A percentile compares a stretch with the other conserved stretches of the same genome.
These are phyloP conservation scores for Athene noctua DNA, from an alignment of 2,113 vertebrate species.

Conservation along the genomic window DNA sequence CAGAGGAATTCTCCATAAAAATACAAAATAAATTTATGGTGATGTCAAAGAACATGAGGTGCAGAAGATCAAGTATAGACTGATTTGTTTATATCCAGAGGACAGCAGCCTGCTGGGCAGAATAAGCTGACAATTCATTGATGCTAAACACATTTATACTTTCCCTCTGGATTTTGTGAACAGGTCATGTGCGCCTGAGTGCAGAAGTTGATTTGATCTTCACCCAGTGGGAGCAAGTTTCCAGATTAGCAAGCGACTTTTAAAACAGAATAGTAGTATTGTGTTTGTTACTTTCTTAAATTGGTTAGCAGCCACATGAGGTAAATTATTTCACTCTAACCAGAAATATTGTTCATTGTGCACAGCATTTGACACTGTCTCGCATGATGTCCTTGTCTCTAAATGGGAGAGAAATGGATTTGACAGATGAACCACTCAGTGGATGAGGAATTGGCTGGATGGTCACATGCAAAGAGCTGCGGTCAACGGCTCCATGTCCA, in stretches of 20 bases:
- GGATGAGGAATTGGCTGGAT: too few relatives aligned
- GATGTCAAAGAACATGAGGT: neutral
- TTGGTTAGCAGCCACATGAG: neutral
- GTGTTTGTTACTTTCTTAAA: neutral
- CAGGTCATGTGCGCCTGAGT: neutral
- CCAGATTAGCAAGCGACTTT: neutral
- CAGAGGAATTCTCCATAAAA: neutral
- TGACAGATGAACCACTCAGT: too few relatives aligned
- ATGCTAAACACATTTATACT: neutral
- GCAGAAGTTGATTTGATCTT: neutral
- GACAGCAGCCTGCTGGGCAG: neutral
- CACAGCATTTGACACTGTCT: too few relatives aligned
- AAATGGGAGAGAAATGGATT: too few relatives aligned
- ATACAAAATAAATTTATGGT: neutral
- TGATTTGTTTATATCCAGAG: neutral
- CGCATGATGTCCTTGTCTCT: too few relatives aligned
- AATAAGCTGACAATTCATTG: neutral
- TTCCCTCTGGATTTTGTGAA: neutral
- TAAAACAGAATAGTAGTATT: neutral
- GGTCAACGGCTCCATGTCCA: too few relatives aligned
- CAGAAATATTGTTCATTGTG: neutral
- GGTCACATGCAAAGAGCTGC: too few relatives aligned
- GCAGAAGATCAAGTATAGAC: neutral
- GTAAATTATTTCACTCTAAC: neutral
- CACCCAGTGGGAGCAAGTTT: neutral